These are phyloP conservation scores for Zosterops lateralis DNA, from an alignment of 2,113 vertebrate genomes.

Conservation along the genomic window DNA sequence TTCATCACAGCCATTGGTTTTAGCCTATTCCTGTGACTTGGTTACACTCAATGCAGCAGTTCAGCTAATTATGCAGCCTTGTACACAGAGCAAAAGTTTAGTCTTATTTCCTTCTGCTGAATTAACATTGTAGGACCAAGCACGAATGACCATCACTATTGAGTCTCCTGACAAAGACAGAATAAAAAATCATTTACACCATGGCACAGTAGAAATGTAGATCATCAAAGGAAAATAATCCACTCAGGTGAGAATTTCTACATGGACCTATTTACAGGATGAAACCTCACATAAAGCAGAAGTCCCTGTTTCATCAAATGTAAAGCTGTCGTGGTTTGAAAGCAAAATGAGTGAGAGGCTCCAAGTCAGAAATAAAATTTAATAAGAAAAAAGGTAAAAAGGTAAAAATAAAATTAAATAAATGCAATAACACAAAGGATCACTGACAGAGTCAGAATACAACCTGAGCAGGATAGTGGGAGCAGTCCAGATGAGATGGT, in stretches of 20 bases:
- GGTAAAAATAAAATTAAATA: no score
- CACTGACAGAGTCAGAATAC: no score
- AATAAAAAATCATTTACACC: neutral
- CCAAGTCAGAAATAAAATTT: no score
- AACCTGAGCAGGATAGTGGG: no score
- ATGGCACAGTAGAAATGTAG: neutral
- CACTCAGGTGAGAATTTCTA: neutral
- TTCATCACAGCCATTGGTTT: conserved; percentile 20
- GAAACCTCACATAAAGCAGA: conserved; percentile 23
- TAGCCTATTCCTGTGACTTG: neutral
- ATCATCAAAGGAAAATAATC: neutral
- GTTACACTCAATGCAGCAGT: neutral
- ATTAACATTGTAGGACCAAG: conserved; percentile 10
- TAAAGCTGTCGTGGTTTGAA: neutral
- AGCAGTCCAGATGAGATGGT: no score
- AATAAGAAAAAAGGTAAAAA: no score
- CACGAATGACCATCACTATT: neutral
- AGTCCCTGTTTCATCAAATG: neutral
- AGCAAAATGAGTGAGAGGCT: no score
- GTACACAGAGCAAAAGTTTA: neutral
- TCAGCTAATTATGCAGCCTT: neutral
- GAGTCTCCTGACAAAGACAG: neutral
- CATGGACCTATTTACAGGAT: neutral
- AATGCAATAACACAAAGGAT: no score
- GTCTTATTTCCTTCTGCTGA: neutral